Evolutionary conservation across 2,888 invertebrate species (phyloP).

Genomic region (Cepaea hortensis): DNA sequence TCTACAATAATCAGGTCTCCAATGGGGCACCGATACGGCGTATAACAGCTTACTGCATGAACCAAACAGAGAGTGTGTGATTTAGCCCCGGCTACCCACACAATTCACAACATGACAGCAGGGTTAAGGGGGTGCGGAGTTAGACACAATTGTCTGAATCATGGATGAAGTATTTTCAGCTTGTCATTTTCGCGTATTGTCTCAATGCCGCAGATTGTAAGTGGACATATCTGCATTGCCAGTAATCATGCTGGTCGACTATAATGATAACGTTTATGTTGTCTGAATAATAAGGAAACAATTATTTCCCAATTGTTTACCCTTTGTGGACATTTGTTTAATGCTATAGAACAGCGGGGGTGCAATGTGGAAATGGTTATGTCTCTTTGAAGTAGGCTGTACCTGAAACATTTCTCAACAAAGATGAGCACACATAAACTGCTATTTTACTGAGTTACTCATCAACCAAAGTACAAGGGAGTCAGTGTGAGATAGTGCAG

Average conservation of each 20-base stretch:
- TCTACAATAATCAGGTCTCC: background rate
- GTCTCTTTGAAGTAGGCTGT: background rate
- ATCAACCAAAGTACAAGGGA: too few relatives aligned
- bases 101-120: background rate
- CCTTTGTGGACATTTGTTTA: background rate
- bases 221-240: slow-evolving; percentile 17
- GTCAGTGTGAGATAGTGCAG: too few relatives aligned
- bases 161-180: background rate
- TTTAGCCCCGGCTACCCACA: background rate
- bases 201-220: background rate
- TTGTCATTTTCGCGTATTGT: background rate
- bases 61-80: slow-evolving; percentile 2
- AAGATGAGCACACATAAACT: background rate
- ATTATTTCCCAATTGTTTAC: background rate
- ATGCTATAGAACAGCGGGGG: background rate
- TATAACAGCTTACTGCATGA: background rate
- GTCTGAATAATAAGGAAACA: background rate
- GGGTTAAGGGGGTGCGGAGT: background rate
- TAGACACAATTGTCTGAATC: background rate
- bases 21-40: background rate
- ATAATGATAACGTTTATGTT: background rate
- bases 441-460: background rate
- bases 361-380: background rate
- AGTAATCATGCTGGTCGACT: background rate
- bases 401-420: background rate